These are phyloP conservation scores for Myotis brandtii DNA, from an alignment of 2,113 vertebrate genomes.

Conservation along the genomic window DNA sequence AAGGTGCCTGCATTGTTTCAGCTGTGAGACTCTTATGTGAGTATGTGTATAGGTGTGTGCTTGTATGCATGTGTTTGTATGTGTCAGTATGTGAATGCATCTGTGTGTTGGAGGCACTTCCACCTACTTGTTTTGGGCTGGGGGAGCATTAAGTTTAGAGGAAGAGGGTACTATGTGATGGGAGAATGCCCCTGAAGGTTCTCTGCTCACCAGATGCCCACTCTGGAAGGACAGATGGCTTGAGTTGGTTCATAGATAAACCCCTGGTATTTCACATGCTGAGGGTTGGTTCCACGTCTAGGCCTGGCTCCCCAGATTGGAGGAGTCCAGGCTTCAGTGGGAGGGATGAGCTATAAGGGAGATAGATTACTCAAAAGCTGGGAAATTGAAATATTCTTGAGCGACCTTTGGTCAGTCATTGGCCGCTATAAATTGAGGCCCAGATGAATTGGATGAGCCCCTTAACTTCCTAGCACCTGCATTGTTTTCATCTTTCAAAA, in stretches of 20 bases:
- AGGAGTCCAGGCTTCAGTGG: not conserved
- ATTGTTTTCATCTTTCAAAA: not conserved
- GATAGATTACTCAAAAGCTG: not conserved
- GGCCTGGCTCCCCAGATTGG: not conserved
- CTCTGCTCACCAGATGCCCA: constrained; percentile 15
- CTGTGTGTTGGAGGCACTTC: not conserved
- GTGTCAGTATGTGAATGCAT: not conserved
- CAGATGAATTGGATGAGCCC: not conserved
- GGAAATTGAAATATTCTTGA: not conserved
- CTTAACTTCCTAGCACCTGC: not conserved
- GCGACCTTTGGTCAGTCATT: not conserved
- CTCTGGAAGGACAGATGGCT: not conserved
- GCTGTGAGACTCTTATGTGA: not conserved
- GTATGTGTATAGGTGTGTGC: not conserved
- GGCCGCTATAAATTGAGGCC: not conserved
- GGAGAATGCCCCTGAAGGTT: not conserved
- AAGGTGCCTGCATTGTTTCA: not conserved
- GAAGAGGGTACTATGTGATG: not conserved
- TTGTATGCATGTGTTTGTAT: not conserved
- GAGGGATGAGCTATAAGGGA: not conserved
- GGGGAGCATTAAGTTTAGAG: not conserved
- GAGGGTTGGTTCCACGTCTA: not conserved
- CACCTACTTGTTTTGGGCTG: not conserved
- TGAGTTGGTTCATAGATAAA: not conserved
- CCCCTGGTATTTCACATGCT: not conserved